Conservation (phyloP, 2,888 invertebrate genomes). For the Deilephila porcellus region DNA sequence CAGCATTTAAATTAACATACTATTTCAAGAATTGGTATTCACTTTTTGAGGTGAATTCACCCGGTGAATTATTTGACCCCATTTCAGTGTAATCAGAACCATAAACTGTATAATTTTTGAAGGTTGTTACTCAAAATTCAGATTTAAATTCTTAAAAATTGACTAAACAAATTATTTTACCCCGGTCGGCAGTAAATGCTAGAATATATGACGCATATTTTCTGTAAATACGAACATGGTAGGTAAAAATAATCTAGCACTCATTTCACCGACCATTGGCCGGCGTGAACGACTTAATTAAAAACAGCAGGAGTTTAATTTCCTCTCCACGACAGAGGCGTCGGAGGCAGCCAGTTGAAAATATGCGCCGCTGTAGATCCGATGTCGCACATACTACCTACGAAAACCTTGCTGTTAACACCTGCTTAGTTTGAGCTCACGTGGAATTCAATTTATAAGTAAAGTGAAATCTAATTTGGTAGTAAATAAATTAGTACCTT, state of each 20-base stretch:
- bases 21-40: too few relatives aligned
- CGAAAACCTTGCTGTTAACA: not conserved
- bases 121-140: too few relatives aligned
- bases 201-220: not conserved
- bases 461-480: too few relatives aligned
- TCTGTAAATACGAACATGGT: not conserved
- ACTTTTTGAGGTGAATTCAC: too few relatives aligned
- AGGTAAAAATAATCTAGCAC: constrained; percentile 27
- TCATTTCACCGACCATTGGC: constrained; percentile 38
- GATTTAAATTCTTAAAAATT: not conserved
- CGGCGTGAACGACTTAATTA: constrained; percentile 46
- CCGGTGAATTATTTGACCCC: too few relatives aligned
- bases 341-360: constrained; percentile 28
- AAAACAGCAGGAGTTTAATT: constrained; percentile 47
- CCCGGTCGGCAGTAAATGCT: not conserved
- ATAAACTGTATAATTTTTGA: too few relatives aligned
- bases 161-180: not conserved
- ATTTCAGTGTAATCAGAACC: too few relatives aligned
- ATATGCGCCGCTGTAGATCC: not conserved
- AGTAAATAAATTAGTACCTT: too few relatives aligned
- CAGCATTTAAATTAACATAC: too few relatives aligned
- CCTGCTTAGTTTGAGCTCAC: not conserved
- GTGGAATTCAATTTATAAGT: not conserved
- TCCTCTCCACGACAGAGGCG: constrained; percentile 37
- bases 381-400: not conserved